Base-by-base conservation (phyloP, 2,113 vertebrate species). In the Trichomycterus rosablanca region DNA sequence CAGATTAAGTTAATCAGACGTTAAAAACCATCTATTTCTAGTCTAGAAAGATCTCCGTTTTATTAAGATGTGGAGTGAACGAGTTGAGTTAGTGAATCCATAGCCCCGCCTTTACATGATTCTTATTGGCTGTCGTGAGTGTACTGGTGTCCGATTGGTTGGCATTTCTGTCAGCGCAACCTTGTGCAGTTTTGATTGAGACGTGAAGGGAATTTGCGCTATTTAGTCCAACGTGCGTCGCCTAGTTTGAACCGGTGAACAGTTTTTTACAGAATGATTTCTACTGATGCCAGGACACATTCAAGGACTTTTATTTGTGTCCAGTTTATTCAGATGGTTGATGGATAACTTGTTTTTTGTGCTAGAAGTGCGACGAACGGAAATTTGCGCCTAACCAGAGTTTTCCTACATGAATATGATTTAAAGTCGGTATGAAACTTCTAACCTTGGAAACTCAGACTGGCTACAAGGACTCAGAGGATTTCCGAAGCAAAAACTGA, bases 301-400 rank as follows among this genome's bases (percentile, higher is more conserved):
- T 3, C 7, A 59, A 7, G 46, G n/a, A 32, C 15, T 39, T 59
- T 59, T 20, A 2, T 5, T 19, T 19, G 24, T 43, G 24, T 28
- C 43, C 10, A 18, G 10, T 55, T 37, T 45, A 52, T 39, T 10
- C 56, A 32, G 3, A 45, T 44, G 11, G 42, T 42, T 28, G 59
- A 51, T 50, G 46, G 59, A 62, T 62, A 62, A 62, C 59, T 20
- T 51, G 22, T 40, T 51, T 10, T 9, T 10, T 30, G 9, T 7
- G 22, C 23, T 4, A 20, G 57, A 37, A 48, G n/a, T 34, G 8
- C 32, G 40, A 10, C 35, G 30, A 22, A 8, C 19, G 7, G 9
- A 26, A 18, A 24, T 2, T n/a, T 7, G 24, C 5, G 20, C 46
- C n/a, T 37, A 2, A 12, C n/a, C n/a, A n/a, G 22, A 43, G 22